These are phyloP conservation scores for Heterotilapia buettikoferi DNA, from an alignment of 2,113 vertebrate species.

Conservation along the genomic window DNA sequence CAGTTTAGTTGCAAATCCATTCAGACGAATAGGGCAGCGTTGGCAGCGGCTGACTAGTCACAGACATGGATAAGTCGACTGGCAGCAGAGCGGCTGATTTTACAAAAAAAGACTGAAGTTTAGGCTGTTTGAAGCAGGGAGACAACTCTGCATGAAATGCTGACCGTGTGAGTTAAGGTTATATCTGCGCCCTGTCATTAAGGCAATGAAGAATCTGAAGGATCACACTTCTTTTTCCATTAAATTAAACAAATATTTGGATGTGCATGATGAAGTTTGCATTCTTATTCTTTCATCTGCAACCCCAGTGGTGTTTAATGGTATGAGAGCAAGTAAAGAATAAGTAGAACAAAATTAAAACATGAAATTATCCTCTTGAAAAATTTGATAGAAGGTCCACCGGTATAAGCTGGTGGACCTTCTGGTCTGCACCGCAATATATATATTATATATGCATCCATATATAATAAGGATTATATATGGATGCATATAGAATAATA, in stretches of 20 bases:
- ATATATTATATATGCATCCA: too few species aligned
- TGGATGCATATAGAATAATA: not conserved
- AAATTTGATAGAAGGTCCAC: not conserved
- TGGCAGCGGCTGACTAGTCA: not conserved
- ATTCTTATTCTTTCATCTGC: not conserved
- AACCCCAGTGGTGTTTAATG: not conserved
- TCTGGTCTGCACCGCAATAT: too few species aligned
- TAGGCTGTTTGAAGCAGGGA: not conserved
- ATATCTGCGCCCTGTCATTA: not conserved
- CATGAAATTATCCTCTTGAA: not conserved
- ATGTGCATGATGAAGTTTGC: not conserved
- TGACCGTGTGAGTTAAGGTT: not conserved
- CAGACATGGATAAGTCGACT: not conserved
- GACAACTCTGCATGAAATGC: not conserved
- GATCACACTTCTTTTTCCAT: not conserved
- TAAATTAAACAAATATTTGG: not conserved
- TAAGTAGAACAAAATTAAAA: not conserved
- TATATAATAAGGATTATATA: not conserved
- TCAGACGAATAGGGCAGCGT: not conserved
- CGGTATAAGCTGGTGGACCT: rapidly evolving
- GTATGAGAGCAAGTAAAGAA: not conserved
- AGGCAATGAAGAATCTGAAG: not conserved
- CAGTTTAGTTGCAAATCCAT: not conserved
- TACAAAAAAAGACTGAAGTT: not conserved
- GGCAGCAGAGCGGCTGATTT: not conserved